Percentiles rank a stretch among this genome's conserved stretches.
phyloP scores from a whole-genome alignment of 2,888 invertebrate species.

The Bugula neritina region DNA sequence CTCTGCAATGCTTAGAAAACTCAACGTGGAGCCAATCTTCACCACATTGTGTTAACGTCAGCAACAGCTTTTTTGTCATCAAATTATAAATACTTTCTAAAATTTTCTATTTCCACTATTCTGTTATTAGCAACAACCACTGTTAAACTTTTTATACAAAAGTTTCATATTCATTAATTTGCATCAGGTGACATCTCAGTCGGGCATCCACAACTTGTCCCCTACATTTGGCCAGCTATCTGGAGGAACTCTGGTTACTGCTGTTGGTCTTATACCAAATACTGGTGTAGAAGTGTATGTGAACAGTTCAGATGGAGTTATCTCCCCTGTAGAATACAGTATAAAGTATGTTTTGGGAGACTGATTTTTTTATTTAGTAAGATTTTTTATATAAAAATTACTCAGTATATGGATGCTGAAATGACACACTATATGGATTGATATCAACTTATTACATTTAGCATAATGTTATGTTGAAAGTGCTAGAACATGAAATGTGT shows the following conservation, averaged over 20 bases:
- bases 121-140: too few relatives aligned
- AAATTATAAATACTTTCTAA: background rate
- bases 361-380: too few relatives aligned
- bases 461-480: too few relatives aligned
- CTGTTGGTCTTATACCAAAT: constrained; percentile 45
- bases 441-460: too few relatives aligned
- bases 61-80: background rate
- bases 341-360: background rate
- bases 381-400: too few relatives aligned
- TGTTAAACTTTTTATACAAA: too few relatives aligned
- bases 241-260: constrained; percentile 50
- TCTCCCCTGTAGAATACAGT: background rate
- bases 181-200: background rate
- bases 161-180: too few relatives aligned
- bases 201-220: constrained; percentile 29
- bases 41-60: constrained; percentile 3
- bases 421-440: too few relatives aligned
- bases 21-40: background rate
- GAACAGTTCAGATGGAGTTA: background rate
- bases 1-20: background rate
- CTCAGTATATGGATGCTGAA: too few relatives aligned
- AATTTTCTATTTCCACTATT: background rate
- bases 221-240: constrained; percentile 47
- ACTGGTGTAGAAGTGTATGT: constrained; percentile 34
- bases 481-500: too few relatives aligned